Base-by-base conservation (phyloP, 2,888 invertebrate genomes). In the Microplitis manilae region DNA sequence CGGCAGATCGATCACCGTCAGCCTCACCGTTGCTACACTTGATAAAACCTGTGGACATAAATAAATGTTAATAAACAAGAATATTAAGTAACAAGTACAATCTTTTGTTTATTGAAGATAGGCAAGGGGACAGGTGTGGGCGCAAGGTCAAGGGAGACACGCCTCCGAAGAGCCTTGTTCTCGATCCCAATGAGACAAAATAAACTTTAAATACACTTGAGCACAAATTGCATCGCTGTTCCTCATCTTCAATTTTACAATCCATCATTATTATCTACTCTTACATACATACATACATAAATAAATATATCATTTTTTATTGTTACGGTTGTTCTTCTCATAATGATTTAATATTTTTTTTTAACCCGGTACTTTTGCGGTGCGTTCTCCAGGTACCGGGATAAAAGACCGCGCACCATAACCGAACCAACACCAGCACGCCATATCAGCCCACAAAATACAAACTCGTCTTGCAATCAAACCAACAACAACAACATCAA, bases 141-240 rank as follows among this genome's bases (percentile, higher is more conserved):
- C 73, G 78, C 82, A 82, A 82, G 81, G 81, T 77, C 78, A 79
- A 79, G 76, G 67, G 78, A 74, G 61, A 76, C 70, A 69, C 67
- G 74, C 73, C 75, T 67, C 77, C 77, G 20, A 64, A 39, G 74
- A 77, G 74, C 77, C 78, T 78, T 30, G 78, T 79, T 77, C 79
- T 77, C 75, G 60, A 71, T 77, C 73, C 40, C 40, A 68, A 65
- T 30, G n/a, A 50, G 39, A 65, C 65, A 1, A 50, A 50, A 50
- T 50, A 8, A 50, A 50, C 4, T 50, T 50, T 9, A 50, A 50
- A 50, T 50, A 8, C 50, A 50, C 9, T 50, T 50, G 50, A 50
- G 9, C 13, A 50, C 13, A 50, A 50, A 50, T 50, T 50, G 50
- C 50, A 50, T 13, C 13, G 50, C 50, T 50, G 50, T 13, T 50